Percentiles rank a stretch among this genome's conserved stretches.
Evolutionary conservation across 2,113 vertebrate genomes (phyloP).

Genomic region (Canis aureus): DNA sequence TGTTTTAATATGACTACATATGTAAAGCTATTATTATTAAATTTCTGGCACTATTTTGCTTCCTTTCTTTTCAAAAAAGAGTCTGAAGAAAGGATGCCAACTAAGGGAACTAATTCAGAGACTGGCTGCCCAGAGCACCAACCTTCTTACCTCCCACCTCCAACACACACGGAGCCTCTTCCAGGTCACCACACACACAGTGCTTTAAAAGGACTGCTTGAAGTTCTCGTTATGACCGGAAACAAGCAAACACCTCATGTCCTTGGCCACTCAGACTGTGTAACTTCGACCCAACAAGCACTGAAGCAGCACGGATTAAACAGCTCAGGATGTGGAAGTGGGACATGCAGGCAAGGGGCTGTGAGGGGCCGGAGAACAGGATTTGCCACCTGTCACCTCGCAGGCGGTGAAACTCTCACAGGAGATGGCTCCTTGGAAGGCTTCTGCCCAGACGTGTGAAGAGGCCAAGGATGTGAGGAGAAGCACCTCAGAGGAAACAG

Average conservation of each 20-base stretch:
- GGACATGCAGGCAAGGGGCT: background rate
- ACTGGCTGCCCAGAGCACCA: too few species aligned
- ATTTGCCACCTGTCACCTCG: background rate
- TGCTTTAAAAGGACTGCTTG: background rate
- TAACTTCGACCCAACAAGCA: background rate
- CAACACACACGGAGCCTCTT: rapidly evolving
- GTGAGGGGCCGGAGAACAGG: background rate
- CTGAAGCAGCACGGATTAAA: background rate
- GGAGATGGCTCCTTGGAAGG: background rate
- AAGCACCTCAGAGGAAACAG: background rate
- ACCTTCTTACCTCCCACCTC: background rate
- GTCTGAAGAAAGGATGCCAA: background rate
- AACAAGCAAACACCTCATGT: background rate
- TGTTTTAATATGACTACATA: background rate
- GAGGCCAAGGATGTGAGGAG: background rate
- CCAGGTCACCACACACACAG: background rate
- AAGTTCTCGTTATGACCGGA: background rate
- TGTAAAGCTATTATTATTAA: background rate
- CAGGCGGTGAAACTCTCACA: background rate
- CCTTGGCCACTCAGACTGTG: background rate
- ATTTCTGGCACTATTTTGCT: background rate
- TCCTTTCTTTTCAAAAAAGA: background rate
- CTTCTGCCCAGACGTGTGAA: background rate
- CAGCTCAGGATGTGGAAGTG: too few species aligned
- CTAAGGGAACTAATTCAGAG: background rate